These are phyloP conservation scores for Phalacrocorax brasilianus DNA, from an alignment of 2,113 vertebrate species.

Conservation along the genomic window DNA sequence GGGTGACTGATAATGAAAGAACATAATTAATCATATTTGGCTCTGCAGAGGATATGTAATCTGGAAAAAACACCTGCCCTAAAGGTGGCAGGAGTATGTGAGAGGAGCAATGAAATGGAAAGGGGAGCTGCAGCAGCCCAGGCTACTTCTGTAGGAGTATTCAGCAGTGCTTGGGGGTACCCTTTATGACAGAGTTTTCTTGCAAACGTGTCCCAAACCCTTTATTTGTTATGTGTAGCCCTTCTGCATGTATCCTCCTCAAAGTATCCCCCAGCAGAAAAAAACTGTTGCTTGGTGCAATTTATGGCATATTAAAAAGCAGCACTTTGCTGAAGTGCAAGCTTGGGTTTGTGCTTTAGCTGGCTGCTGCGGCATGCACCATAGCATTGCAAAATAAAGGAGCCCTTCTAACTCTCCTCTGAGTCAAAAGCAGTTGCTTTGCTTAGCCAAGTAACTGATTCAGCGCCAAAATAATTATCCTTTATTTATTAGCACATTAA, in stretches of 20 bases:
- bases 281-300: neutral
- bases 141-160: neutral
- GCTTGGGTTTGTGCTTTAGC: neutral
- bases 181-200: neutral
- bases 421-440: neutral
- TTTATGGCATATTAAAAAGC: neutral
- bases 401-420: neutral
- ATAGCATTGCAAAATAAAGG: neutral
- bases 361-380: neutral
- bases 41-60: conserved; percentile 39
- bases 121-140: neutral
- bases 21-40: conserved; percentile 64
- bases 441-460: neutral
- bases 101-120: neutral
- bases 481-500: neutral
- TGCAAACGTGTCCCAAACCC: neutral
- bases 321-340: neutral
- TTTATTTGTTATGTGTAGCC: neutral
- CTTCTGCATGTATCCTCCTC: neutral
- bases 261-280: neutral
- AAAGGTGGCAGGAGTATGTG: neutral
- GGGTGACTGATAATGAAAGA: conserved; percentile 52
- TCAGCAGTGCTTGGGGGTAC: neutral
- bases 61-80: conserved; percentile 45
- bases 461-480: neutral